phyloP scores from a whole-genome alignment of 2,113 vertebrate genomes.

The Harpagus bidentatus region DNA sequence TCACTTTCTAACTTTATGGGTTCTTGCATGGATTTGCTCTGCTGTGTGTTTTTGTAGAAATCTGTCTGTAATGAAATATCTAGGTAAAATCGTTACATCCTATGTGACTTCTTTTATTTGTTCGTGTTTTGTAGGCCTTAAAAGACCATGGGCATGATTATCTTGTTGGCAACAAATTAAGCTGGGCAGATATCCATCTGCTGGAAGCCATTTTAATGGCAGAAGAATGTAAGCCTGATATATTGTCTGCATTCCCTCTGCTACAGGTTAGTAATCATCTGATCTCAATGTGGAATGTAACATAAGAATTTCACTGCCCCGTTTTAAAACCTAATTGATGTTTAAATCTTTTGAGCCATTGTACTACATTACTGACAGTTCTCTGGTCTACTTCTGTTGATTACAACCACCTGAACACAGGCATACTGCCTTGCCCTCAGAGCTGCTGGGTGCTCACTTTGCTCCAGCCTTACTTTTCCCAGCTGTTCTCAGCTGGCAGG shows the following conservation, averaged over 20 bases:
- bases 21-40: not conserved
- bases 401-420: not conserved
- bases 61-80: not conserved
- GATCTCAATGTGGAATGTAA: not conserved
- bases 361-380: not conserved
- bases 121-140: slow-evolving; percentile 72
- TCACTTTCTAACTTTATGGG: not conserved
- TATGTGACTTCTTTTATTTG: not conserved
- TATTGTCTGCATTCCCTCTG: slow-evolving; percentile 75
- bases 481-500: not conserved
- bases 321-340: not conserved
- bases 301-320: not conserved
- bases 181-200: slow-evolving; percentile 84
- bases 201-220: slow-evolving; percentile 83
- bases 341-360: not conserved
- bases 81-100: not conserved
- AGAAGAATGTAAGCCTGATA: slow-evolving; percentile 77
- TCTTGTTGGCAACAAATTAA: slow-evolving; percentile 85
- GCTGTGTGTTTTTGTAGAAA: not conserved
- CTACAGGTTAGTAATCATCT: slow-evolving; percentile 49
- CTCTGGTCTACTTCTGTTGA: not conserved
- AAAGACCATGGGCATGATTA: slow-evolving; percentile 68
- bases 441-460: not conserved
- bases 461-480: not conserved
- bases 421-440: not conserved